Base-by-base conservation (phyloP, 2,113 vertebrate genomes). In the Rana temporaria region DNA sequence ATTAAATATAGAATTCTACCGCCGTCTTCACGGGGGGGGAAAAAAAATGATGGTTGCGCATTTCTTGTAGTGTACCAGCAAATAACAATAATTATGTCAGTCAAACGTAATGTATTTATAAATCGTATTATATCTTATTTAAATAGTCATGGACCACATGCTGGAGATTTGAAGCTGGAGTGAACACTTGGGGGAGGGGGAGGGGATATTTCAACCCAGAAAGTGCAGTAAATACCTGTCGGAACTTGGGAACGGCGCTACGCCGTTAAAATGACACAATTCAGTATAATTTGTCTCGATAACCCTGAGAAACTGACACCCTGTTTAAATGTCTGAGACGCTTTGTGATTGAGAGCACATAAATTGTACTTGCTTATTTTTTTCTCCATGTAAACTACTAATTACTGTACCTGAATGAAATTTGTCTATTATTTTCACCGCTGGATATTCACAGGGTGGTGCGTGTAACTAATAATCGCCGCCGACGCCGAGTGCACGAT, bases 121-220 rank as follows among this genome's bases (percentile, higher is more conserved):
- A 83, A 83, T 83, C 67, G 80, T 63, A 57, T 67, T 68, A 83
- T 83, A 38, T 83, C 64, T 48, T 76, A 83, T 83, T 83, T 83
- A 83, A 82, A 75, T 83, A 83, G 81, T 83, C 48, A 32, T 63
- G 76, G 81, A 72, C 81, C 19, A 68, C 81, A 83, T 52, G 81
- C 81, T 83, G 81, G 59, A 83, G 76, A 67, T 59, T 53, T 60
- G 64, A 67, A 53, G 70, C 62, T 66, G 19, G 26, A 65, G 60
- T 32, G 42, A 48, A 48, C 42, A 48, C 42, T 8, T 48, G 42
- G 34, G 34, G 42, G 42, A 12, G 42, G 60, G 34, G 65, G 53
- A 65, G 90, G 92, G 92, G 93, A 92, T 91, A 93, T 92, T 92
- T 89, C 85, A 79, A 83, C 86, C 90, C 90, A 90, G 90, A 67